phyloP scores from a whole-genome alignment of 2,113 vertebrate species.

The Coreoperca whiteheadi region DNA sequence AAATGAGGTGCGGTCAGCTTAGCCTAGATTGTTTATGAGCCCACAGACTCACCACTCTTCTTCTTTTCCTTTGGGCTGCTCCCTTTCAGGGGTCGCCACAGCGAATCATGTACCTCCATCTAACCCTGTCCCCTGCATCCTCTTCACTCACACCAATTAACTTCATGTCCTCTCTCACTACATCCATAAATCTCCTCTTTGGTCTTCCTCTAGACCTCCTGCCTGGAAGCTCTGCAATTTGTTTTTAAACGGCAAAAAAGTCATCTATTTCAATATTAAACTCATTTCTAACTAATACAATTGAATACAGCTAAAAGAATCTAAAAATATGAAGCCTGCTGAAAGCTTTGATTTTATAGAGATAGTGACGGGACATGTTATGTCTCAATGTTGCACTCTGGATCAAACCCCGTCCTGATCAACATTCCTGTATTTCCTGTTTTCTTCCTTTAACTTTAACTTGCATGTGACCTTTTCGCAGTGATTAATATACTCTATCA shows the following conservation, averaged over 20 bases:
- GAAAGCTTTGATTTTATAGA: too few relatives aligned
- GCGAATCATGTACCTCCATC: too few relatives aligned
- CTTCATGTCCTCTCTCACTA: too few relatives aligned
- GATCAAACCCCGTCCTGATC: not conserved
- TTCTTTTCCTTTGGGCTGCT: too few relatives aligned
- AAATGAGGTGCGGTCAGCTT: not conserved
- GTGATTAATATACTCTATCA: not conserved
- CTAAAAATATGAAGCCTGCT: not conserved
- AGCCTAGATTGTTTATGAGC: not conserved
- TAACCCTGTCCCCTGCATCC: too few relatives aligned
- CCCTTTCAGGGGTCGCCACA: too few relatives aligned
- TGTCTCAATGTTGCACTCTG: not conserved
- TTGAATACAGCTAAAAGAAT: not conserved
- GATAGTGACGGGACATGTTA: not conserved
- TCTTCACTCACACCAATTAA: too few relatives aligned
- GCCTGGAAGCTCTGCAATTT: too few relatives aligned
- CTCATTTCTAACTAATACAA: not conserved
- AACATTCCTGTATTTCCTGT: not conserved
- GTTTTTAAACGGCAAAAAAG: too few relatives aligned
- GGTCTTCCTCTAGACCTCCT: too few relatives aligned
- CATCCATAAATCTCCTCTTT: too few relatives aligned
- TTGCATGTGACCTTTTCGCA: not conserved
- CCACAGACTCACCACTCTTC: not conserved
- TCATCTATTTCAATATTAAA: not conserved
- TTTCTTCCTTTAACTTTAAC: not conserved